Evolutionary conservation across 2,797 vertebrate species (phyloP).

Genomic region (Mareca penelope): DNA sequence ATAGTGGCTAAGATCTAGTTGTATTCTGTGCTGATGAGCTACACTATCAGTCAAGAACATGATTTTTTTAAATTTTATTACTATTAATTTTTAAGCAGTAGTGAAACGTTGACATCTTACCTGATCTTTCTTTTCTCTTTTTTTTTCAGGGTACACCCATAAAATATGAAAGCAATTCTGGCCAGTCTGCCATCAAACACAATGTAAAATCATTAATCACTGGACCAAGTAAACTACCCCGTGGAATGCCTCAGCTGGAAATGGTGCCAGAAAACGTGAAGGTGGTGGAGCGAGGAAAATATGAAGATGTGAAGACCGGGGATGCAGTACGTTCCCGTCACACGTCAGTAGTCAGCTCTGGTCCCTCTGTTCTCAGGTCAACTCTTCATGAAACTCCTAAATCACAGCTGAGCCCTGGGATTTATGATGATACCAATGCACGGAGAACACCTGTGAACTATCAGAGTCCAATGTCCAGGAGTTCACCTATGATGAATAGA

Average conservation of each 20-base stretch:
- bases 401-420: constrained; percentile 92
- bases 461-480: constrained; percentile 88
- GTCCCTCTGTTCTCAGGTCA: constrained; percentile 93
- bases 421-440: constrained; percentile 94
- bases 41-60: rapidly evolving
- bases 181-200: constrained; percentile 94
- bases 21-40: background rate
- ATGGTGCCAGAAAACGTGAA: constrained; percentile 83
- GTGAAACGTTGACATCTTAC: background rate
- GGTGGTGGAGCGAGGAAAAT: constrained; percentile 87
- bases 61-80: background rate
- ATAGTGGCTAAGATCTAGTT: background rate
- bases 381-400: constrained; percentile 91
- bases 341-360: constrained; percentile 94
- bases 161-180: constrained; percentile 86
- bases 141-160: constrained; percentile 81
- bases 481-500: constrained; percentile 92
- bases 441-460: constrained; percentile 95
- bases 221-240: constrained; percentile 88
- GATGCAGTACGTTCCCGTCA: constrained; percentile 86
- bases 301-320: constrained; percentile 88
- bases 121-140: background rate
- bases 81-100: background rate
- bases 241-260: constrained; percentile 88
- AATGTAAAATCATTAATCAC: constrained; percentile 98